A percentile compares a stretch with the other conserved stretches of the same genome.
These are phyloP conservation scores for Chiridota heheva DNA, from an alignment of 35 echinoderm and acorn worm genomes.

Conservation along the genomic window DNA sequence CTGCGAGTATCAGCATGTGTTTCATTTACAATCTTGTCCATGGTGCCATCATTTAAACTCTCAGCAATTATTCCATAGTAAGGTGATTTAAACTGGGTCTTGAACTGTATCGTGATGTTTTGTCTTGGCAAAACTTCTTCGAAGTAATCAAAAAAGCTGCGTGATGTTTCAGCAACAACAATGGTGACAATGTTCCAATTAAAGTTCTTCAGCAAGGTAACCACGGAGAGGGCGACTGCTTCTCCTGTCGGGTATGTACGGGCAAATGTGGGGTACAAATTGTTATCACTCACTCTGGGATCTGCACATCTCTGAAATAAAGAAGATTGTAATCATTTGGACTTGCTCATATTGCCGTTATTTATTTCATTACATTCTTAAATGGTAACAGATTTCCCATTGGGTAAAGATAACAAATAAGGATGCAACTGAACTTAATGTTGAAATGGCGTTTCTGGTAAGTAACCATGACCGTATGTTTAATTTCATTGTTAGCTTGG, in stretches of 20 bases:
- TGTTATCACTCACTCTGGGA: slow-evolving; percentile 74
- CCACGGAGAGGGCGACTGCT: slow-evolving; percentile 48
- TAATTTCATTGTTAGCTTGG: no score
- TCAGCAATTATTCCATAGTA: neutral
- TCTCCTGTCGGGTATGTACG: slow-evolving; percentile 61
- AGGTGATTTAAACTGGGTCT: neutral
- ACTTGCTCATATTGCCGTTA: no score
- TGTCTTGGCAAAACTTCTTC: slow-evolving; percentile 27
- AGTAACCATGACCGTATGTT: no score
- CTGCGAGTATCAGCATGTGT: slow-evolving; percentile 69
- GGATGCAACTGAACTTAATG: no score
- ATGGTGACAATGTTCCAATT: slow-evolving; percentile 75
- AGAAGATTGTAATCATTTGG: no score
- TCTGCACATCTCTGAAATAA: slow-evolving; percentile 67
- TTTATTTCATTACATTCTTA: no score
- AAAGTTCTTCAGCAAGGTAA: slow-evolving; percentile 73
- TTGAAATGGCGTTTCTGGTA: no score
- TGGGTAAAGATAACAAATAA: no score
- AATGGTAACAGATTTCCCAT: no score
- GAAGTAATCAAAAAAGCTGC: neutral
- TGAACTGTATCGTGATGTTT: slow-evolving; percentile 47
- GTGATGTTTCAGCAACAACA: no score
- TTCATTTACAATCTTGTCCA: slow-evolving; percentile 51
- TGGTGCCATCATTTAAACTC: neutral
- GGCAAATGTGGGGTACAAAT: slow-evolving; percentile 75